Base-by-base conservation (phyloP, 2,888 invertebrate species). In the Plusia festucae region DNA sequence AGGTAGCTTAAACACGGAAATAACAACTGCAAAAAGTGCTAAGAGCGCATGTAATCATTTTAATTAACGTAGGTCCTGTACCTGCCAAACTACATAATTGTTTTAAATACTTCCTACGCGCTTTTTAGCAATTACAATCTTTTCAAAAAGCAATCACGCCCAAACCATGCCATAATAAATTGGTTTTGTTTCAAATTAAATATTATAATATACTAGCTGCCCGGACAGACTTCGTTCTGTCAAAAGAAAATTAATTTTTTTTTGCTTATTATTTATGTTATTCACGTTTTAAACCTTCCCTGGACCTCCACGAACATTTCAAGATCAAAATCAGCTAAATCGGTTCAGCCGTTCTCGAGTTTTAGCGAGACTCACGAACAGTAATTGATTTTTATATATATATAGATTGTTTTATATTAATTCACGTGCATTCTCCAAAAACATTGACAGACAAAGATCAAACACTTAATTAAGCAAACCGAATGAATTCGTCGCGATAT, bases 401-500 rank as follows among this genome's bases (percentile, higher is more conserved):
- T n/a, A n/a, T 24, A 27, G 7, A 5, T 3, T 4, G 8, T 27
- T 0, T 27, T 27, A 27, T 27, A 27, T 40, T 9, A 6, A 24
- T 9, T n/a, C 7, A 46, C 24, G 13, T 59, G 16, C 13, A 57
- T 13, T 40, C 13, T 13, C 15, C 22, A 30, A 51, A 52, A 53
- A 70, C 34, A 30, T 49, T 32, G 15, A 2, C 24, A 70, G n/a
- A 51, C 52, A 52, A 52, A 61, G 27, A 65, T 56, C 44, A 76
- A 61, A 58, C 11, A 65, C 40, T 44, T n/a, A 57, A 60, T 52
- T 34, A 70, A 58, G 27, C 58, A 56, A 15, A 59, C 57, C 22
- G 65, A 65, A 76, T 62, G 57, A 68, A 73, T 79, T 76, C 55
- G 55, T 59, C n/a, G 15, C 53, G 40, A 60, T 30, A 53, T 60